Evolutionary conservation across 2,888 invertebrate species (phyloP).

Genomic region (Tenthredo livida): DNA sequence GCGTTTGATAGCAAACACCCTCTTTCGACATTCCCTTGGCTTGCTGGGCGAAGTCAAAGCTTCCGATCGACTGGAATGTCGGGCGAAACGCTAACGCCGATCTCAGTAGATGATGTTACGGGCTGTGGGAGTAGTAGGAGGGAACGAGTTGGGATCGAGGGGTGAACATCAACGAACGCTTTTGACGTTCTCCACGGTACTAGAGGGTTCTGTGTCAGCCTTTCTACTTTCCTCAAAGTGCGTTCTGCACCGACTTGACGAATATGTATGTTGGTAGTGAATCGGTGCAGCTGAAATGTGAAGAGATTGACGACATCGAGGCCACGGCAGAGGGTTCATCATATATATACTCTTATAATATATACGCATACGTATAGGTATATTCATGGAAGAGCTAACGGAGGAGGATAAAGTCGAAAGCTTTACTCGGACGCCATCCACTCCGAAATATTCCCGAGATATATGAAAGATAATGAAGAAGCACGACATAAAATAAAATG

Average conservation of each 20-base stretch:
- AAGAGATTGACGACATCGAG: slow-evolving; percentile 42
- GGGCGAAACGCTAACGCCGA: slow-evolving; percentile 49
- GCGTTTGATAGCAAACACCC: slow-evolving; percentile 74
- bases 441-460: slow-evolving; percentile 58
- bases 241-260: slow-evolving; percentile 26
- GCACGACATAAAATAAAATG: slow-evolving; percentile 71
- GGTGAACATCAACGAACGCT: slow-evolving; percentile 50
- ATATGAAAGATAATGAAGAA: slow-evolving; percentile 69
- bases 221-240: slow-evolving; percentile 37
- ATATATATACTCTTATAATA: no score
- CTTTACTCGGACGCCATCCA: slow-evolving; percentile 45
- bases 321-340: not conserved
- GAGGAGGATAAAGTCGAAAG: slow-evolving; percentile 29
- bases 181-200: slow-evolving; percentile 45
- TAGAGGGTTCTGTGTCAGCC: slow-evolving; percentile 39
- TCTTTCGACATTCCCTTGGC: slow-evolving; percentile 60
- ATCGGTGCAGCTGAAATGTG: slow-evolving; percentile 43
- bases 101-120: slow-evolving; percentile 33
- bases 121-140: not conserved
- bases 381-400: not conserved
- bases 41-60: slow-evolving; percentile 65
- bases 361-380: not conserved
- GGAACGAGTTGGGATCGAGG: slow-evolving; percentile 10
- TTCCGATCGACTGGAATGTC: slow-evolving; percentile 69
- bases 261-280: not conserved